Evolutionary conservation across 2,888 invertebrate genomes (phyloP), one percentile per base, ranked within the genome.

Genomic region (Halictus ligatus): DNA sequence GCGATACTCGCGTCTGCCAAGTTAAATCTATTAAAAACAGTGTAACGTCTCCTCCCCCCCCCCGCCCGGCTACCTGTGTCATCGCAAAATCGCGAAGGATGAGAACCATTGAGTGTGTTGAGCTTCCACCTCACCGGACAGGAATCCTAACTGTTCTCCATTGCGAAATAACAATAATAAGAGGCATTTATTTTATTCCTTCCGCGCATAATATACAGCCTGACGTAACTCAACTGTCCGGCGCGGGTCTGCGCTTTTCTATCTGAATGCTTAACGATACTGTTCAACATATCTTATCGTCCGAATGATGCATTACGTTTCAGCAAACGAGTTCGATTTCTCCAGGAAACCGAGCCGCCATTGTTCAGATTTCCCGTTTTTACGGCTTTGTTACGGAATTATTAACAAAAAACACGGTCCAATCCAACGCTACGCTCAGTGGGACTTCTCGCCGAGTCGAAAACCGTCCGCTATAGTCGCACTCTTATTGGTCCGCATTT

Each of bases 251-350:
- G 1, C 18, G 21, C 21, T 71, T 50, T 77, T 35, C 35, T 69
- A 80, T 50, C 12, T 25, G 15, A 78, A 80, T 67, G 77, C 46
- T 78, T 78, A 76, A 89, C 87, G 80, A 48, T 80, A 64, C 67
- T 67, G n/a, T 25, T 5, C 18, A 75, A 43, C 40, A 29, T 81
- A 81, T 87, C 80, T 75, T 83, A 77, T 81, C 81, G 40, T n/a
- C 10, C 15, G 40, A 75, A n/a, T 50, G 75, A 78, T 58, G 69
- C 35, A 88, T 80, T 84, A 69, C 60, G 60, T 69, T n/a, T 72
- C 21, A 13, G 2, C 29, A 21, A 25, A 35, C 8, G 46, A 12
- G 25, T 35, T 7, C 25, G 54, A 29, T 69, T 54, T 46, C 29
- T 64, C n/a, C 60, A n/a, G 54, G 81, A 81, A 81, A 75, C 64